Evolutionary conservation across 2,888 invertebrate genomes (phyloP), one percentile per base, ranked within the genome.

Genomic region (Diogma glabrata): DNA sequence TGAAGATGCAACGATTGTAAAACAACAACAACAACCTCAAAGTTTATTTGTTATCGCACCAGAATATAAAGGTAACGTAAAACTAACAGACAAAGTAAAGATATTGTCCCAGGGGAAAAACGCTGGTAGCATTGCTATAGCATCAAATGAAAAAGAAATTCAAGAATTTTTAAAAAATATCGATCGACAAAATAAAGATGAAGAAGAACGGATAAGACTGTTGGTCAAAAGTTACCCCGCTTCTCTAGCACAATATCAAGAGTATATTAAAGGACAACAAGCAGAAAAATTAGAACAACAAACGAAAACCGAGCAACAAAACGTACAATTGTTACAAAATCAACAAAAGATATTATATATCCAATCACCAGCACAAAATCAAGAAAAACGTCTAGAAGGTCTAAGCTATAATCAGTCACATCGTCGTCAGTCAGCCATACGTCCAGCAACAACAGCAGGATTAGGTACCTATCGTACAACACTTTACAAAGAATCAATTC

Each of bases 211-310:
- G 6, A 4, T 46, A 9, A 14, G 24, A 46, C 24, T 8, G 23
- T 16, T 10, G 16, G 24, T 17, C 9, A 26, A 7, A 5, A 46
- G 24, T 10, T 24, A 49, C 33, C 49, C 52, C 12, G 22, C 50
- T 3, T 23, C 50, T n/a, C 22, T 40, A 45, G 50, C 47, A 8
- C 51, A 53, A 51, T 40, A 50, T 43, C 38, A 36, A 26, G 50
- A 53, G 48, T 53, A 40, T 40, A 3, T 53, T 1, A 50, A 38
- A 33, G 45, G 50, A 28, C 47, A 50, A 9, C 50, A 53, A 22
- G 53, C 50, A 12, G 53, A 53, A 47, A 38, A 47, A 38, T 40
- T 53, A 14, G 53, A 53, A 20, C 50, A 43, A 30, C 47, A 46
- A 46, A 24, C n/a, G n/a, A n/a, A n/a, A n/a, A n/a, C n/a, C n/a